phyloP scores from a whole-genome alignment of 2,888 invertebrate species.

The Pheosia gnoma region DNA sequence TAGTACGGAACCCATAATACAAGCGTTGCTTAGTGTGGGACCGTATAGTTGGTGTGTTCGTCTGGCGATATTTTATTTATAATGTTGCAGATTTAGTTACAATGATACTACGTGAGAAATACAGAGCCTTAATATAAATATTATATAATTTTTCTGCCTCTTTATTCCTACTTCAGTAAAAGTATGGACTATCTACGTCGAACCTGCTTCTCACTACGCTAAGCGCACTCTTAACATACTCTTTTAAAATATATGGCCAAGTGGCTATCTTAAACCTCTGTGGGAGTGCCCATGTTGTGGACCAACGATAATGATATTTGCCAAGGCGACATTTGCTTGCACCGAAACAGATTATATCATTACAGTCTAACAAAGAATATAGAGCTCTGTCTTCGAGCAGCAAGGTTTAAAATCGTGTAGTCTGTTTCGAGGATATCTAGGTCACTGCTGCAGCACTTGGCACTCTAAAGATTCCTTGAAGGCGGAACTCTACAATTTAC shows the following conservation, averaged over 20 bases:
- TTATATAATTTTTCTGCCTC: background rate
- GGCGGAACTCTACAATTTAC: conserved; percentile 65
- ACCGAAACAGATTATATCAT: conserved; percentile 42
- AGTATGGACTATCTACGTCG: background rate
- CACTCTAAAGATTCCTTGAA: conserved; percentile 65
- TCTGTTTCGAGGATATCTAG: conserved; percentile 31
- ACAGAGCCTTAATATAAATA: too few relatives aligned
- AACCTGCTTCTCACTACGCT: conserved; percentile 10
- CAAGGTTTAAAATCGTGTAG: conserved; percentile 25
- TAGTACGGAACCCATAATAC: too few relatives aligned
- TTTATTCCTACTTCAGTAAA: background rate
- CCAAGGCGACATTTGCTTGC: conserved; percentile 44
- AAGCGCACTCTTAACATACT: conserved; percentile 28
- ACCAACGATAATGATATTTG: conserved; percentile 75
- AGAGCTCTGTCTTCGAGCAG: background rate
- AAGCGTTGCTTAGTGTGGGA: too few relatives aligned
- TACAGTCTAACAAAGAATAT: conserved; percentile 7
- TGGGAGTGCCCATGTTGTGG: conserved; percentile 62
- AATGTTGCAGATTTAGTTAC: too few relatives aligned
- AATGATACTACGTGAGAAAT: too few relatives aligned
- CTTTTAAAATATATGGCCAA: conserved; percentile 53
- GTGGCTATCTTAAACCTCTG: conserved; percentile 64
- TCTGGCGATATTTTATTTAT: too few relatives aligned
- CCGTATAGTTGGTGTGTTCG: too few relatives aligned
- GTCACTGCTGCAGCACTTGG: conserved; percentile 48